Base-by-base conservation (phyloP, 2,113 vertebrate genomes). In the Gambusia holbrooki region DNA sequence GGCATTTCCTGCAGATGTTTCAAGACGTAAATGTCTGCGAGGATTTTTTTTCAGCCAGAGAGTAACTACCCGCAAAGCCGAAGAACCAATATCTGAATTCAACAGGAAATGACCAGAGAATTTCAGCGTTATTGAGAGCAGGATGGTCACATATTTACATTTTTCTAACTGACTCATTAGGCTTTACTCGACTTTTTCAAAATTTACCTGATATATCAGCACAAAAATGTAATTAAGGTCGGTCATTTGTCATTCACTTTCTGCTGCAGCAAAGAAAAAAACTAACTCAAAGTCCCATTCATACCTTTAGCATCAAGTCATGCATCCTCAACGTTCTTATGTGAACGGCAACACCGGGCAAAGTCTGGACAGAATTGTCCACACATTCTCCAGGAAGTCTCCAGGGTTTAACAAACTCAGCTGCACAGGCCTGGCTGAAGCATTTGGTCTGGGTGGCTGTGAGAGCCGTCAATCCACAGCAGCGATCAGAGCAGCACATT, bases 301-400 rank as follows among this genome's bases (percentile, higher is more conserved):
- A 45, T 42, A 42, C 25, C 40, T 67, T 42, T 28, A 17, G 65
- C 65, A 37, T 28, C 37, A 42, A 45, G 64, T 37, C 64, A 66
- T 22, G 32, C 33, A n/a, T 37, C 32, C 19, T 65, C 19, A 25
- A 58, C 22, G 5, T 28, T 45, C 65, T 9, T 67, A 27, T 42
- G 65, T 40, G 65, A 67, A 42, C 37, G 29, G 65, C n/a, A 67
- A 35, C 65, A 29, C 22, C 37, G 64, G 64, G 64, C 25, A 22
- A 63, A 40, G 64, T 66, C 64, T 66, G 64, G 33, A 37, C 32
- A 66, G 33, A 40, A 66, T 40, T 66, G 64, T 66, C 33, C 64
- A 67, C 65, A 67, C 37, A 67, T 67, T 67, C 65, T 67, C 12
- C 65, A 67, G 37, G 40, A 67, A 67, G 2, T 42, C 35, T 67